Base-by-base conservation (phyloP, 1,140 invertebrate species). In the Danaus plexippus region DNA sequence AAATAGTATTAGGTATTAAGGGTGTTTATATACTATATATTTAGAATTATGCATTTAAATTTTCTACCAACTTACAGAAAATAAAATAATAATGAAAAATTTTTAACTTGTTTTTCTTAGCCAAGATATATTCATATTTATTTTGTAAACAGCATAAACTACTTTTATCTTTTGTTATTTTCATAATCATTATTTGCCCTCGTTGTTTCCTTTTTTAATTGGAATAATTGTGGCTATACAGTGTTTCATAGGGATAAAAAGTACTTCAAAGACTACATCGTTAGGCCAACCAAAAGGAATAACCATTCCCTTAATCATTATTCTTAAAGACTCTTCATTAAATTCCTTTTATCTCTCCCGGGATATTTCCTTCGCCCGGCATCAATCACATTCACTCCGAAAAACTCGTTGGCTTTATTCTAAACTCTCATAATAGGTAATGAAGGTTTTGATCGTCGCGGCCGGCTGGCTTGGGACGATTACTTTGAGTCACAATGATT, bases 391-490 rank as follows among this genome's bases (percentile, higher is more conserved):
- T 85, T 82, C 76, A 85, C 77, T 87, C 73, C 74, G 79, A 85
- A 85, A 84, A 84, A 85, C 84, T 87, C 77, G 79, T 85, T 84
- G 80, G 81, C 78, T 87, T 87, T 83, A 85, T 85, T 85, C 80
- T 87, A 84, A 87, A 87, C 80, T 87, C 84, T 85, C 80, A 84
- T 87, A 87, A 85, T 87, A 84, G 81, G 79, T 85, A 85, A 87
- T 87, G 79, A 80, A 84, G 79, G 76, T 80, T 76, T 75, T 76
- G 80, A 86, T 84, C 76, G 80, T 77, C 78, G 73, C 72, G 75
- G 69, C 64, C 72, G 80, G 77, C 80, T 87, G 83, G 66, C 75
- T 73, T 61, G 65, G 71, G 62, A 75, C 80, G 84, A 87, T 85
- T 87, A 87, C 84, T 84, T 84, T 82, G 80, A 70, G 76, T 63